Evolutionary conservation across 2,113 vertebrate species (phyloP), one percentile per base, ranked within the genome.

Genomic region (Carollia perspicillata): DNA sequence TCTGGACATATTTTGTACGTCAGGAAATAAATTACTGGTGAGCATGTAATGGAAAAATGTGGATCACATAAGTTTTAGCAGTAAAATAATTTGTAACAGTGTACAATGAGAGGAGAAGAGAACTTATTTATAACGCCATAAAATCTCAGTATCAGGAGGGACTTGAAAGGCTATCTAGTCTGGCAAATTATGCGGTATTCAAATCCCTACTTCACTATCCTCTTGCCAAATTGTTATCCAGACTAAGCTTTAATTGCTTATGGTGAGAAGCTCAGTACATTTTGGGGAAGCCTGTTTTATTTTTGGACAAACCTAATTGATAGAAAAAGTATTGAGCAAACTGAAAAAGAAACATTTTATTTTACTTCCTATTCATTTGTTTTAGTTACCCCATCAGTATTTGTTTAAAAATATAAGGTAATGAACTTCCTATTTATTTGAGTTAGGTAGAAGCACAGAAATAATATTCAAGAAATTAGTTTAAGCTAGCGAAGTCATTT

Each of bases 231-330:
- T 16, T 81, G 8, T 63, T 53, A 23, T 85, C 8, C 30, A 93
- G 35, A 20, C 35, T 42, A 14, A 63, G 8, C 2, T 68, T 23
- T 89, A 55, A 30, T 33, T 72, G 17, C 9, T n/a, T 60, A 22
- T 71, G 5, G 79, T 58, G 22, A 58, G 51, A 2, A 85, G 5
- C 4, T 47, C 66, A 42, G 16, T 16, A 7, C 5, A 30, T 94
- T 72, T 75, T 14, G 12, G 23, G 30, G 9, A 0, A 85, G 1
- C 3, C 11, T 2, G 65, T 44, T 72, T 85, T 75, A 68, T 74
- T 84, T 94, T 84, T 60, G 10, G 20, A 90, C 17, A 81, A 79
- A 86, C 79, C 11, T 88, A 95, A 74, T 22, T 79, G n/a, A 75
- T 5, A 66, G 17, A 51, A 55, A 75, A 84, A 69, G 69, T 35